Percentiles rank a stretch among this genome's conserved stretches.
Conservation (phyloP, 2,113 vertebrate species). For the Saimiri boliviensis region DNA sequence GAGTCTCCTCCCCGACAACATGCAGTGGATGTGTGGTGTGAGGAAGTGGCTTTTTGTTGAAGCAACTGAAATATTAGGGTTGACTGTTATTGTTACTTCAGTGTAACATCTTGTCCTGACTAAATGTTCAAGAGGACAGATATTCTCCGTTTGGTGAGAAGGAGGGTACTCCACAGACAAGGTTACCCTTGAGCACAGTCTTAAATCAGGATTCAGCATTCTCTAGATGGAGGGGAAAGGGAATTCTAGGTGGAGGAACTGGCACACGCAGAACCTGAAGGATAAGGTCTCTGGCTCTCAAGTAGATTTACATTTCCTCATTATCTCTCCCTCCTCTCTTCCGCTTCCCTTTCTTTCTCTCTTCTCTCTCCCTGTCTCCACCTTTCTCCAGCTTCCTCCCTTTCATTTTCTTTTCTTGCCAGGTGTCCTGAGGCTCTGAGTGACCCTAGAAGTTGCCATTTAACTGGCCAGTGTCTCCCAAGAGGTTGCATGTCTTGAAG, state of each 20-base stretch:
- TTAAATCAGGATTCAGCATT: not conserved
- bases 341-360: not conserved
- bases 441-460: not conserved
- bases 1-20: rapidly evolving
- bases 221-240: not conserved
- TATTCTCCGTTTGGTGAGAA: not conserved
- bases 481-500: not conserved
- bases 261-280: not conserved
- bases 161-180: not conserved
- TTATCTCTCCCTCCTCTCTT: too few species aligned
- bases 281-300: rapidly evolving
- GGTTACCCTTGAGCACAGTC: too few species aligned
- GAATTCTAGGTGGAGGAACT: rapidly evolving
- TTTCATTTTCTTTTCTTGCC: not conserved
- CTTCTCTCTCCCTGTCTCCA: rapidly evolving
- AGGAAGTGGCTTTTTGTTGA: not conserved
- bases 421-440: not conserved
- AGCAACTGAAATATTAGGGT: not conserved
- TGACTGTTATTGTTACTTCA: not conserved
- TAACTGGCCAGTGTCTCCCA: not conserved
- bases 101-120: not conserved
- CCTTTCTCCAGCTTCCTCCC: not conserved
- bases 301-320: rapidly evolving
- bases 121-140: rapidly evolving
- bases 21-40: not conserved